Evolutionary conservation across 2,888 invertebrate genomes (phyloP), one percentile per base, ranked within the genome.

Genomic region (Abscondita cerata): DNA sequence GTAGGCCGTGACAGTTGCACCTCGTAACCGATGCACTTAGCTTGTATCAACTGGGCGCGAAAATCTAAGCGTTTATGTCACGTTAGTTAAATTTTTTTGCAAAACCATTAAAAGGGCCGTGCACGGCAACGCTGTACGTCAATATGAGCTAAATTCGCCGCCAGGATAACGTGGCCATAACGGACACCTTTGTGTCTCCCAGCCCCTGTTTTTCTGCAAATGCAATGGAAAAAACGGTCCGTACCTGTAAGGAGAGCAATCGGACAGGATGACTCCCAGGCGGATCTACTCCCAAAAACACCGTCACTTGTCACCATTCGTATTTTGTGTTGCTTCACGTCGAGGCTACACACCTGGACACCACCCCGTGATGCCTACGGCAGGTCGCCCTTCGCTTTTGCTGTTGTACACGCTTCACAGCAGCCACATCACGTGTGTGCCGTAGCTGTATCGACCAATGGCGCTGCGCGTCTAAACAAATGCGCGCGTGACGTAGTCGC

Each of bases 361-460:
- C 79, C 79, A 80, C 78, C 80, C 79, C 78, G 80, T 80, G 80
- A 76, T 78, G 51, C 52, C 78, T 50, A 25, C 25, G 4, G 6
- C 55, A 16, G 40, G 46, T 52, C 58, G 58, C 62, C 66, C 79
- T 80, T 77, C 79, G 80, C n/a, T 79, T 40, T 25, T 80, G 79
- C 80, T 65, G 66, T 67, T 77, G 76, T 77, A 76, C 75, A 77
- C 77, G 78, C 79, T 67, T 68, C 65, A 64, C 54, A 65, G 64
- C 64, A 64, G 62, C 66, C 63, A 59, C 68, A 69, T 72, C 72
- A 72, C 72, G 72, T 72, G 72, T 70, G 69, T 67, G 57, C 63
- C 56, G 64, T 59, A 60, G 78, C 78, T 79, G 70, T 81, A 81
- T 81, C 81, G 81, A 81, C 82, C 81, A 82, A 82, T 81, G 75